Percentiles rank a stretch among this genome's conserved stretches.
Evolutionary conservation across 2,113 vertebrate species (phyloP).

Genomic region (Conger conger): DNA sequence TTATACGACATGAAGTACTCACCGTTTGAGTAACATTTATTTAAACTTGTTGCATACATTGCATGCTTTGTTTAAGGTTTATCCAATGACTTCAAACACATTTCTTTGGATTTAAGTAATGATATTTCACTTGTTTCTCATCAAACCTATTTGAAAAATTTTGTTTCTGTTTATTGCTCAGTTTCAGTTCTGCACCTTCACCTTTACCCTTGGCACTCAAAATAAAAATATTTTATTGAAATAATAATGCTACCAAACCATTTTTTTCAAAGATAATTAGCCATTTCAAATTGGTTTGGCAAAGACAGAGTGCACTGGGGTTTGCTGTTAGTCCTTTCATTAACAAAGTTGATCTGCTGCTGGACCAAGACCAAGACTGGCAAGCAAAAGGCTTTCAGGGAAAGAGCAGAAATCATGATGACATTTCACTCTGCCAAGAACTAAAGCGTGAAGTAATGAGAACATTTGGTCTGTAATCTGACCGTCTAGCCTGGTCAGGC

Average conservation of each 20-base stretch:
- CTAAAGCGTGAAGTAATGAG: neutral
- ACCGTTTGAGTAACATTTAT: neutral
- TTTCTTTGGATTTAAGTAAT: too few relatives aligned
- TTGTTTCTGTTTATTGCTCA: neutral
- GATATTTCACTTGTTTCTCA: too few relatives aligned
- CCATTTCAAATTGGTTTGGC: neutral
- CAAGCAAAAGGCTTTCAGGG: neutral
- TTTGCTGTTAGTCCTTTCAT: constrained; percentile 1
- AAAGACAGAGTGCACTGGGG: neutral
- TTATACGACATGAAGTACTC: neutral
- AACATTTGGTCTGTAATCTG: constrained; percentile 1
- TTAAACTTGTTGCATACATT: neutral
- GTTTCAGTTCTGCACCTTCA: neutral
- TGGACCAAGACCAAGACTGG: constrained; percentile 1
- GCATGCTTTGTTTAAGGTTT: neutral
- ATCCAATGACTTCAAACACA: too few relatives aligned
- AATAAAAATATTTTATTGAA: neutral
- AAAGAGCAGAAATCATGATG: neutral
- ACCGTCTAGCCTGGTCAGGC: neutral
- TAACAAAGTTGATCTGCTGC: neutral
- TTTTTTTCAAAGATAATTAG: neutral
- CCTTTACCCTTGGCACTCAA: neutral
- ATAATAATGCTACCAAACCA: neutral
- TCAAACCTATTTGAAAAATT: too few relatives aligned
- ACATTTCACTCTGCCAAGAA: neutral